Conservation (phyloP, 1,140 invertebrate species). For the Belonocnema kinseyi region DNA sequence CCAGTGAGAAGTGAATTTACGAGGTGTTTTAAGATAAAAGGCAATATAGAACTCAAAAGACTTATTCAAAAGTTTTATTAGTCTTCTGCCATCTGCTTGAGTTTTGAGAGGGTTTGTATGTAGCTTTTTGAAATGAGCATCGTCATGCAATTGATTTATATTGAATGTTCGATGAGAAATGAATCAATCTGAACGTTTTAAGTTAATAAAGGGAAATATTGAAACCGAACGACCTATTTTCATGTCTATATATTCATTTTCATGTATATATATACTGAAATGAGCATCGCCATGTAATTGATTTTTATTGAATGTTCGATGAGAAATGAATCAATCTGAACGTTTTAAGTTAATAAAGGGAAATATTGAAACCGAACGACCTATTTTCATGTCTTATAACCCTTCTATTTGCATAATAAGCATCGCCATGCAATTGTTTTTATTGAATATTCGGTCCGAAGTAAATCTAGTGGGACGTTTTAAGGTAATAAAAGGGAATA, state of each 20-base stretch:
- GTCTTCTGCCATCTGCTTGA: too few species aligned
- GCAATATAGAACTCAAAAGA: neutral
- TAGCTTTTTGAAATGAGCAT: neutral
- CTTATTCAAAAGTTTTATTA: neutral
- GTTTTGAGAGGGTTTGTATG: neutral
- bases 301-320: conserved; percentile 15
- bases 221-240: neutral
- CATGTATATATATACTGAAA: neutral
- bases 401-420: too few species aligned
- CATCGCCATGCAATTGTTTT: neutral
- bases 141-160: neutral
- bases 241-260: neutral
- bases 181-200: conserved; percentile 1
- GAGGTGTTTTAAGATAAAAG: conserved; percentile 14
- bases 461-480: conserved; percentile 3
- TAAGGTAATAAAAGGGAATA: conserved; percentile 23
- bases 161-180: neutral
- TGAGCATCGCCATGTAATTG: neutral
- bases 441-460: neutral
- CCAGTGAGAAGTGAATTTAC: neutral
- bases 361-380: conserved; percentile 7
- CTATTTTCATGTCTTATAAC: neutral
- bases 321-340: neutral
- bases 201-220: neutral
- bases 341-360: conserved; percentile 25